A percentile compares a stretch with the other conserved stretches of the same genome.
These are phyloP conservation scores for Zeugodacus cucurbitae DNA, from an alignment of 1,140 invertebrate species.

Conservation along the genomic window DNA sequence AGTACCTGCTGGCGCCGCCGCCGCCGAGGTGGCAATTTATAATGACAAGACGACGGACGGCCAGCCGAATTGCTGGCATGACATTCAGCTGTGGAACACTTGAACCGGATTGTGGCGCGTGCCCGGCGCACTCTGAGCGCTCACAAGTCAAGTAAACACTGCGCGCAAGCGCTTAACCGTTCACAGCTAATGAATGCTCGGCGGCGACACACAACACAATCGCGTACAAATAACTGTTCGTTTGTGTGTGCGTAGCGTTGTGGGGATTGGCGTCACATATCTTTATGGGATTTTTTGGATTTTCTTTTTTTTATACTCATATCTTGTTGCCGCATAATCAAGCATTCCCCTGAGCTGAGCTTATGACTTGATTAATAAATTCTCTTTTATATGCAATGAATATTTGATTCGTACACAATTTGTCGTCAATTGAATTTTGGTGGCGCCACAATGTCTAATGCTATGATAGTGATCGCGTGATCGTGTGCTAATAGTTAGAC, in stretches of 20 bases:
- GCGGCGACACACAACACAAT: neutral
- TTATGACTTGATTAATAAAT: neutral
- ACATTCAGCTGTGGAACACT: neutral
- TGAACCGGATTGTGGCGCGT: conserved; percentile 15
- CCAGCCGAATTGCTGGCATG: neutral
- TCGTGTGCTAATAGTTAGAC: neutral
- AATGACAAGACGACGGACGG: conserved; percentile 6
- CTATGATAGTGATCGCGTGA: conserved; percentile 16
- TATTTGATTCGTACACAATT: neutral
- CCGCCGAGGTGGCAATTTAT: conserved; percentile 4
- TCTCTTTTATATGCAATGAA: neutral
- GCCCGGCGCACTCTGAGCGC: neutral
- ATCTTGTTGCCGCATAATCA: neutral
- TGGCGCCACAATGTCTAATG: conserved; percentile 16
- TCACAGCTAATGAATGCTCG: neutral
- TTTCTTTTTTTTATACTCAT: neutral
- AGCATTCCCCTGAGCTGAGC: neutral
- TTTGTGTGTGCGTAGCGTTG: neutral
- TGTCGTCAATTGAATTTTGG: neutral
- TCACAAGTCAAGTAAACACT: neutral
- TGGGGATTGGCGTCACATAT: neutral
- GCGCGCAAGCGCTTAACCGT: neutral
- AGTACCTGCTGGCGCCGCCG: neutral
- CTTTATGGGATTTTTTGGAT: neutral
- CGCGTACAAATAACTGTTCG: neutral